Percentiles rank a stretch among this genome's conserved stretches.
Evolutionary conservation across 2,113 vertebrate genomes (phyloP).

Genomic region (Lagenorhynchus albirostris): DNA sequence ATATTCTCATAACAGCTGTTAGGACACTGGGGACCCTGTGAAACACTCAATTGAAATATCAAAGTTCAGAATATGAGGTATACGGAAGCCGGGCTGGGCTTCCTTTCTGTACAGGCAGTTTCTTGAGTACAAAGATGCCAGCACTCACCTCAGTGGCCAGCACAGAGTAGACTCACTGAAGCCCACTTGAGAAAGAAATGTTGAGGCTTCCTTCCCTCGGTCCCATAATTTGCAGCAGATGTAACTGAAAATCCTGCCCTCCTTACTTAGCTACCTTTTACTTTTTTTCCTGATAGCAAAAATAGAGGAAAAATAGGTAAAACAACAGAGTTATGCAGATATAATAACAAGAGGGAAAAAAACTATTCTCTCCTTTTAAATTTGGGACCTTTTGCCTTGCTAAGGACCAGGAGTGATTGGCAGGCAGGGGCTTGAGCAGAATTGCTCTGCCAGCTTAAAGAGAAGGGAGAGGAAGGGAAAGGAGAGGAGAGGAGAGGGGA

Average conservation of each 20-base stretch:
- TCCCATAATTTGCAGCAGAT: not conserved
- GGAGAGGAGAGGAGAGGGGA: fast-evolving
- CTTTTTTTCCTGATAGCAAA: not conserved
- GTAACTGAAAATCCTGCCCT: not conserved
- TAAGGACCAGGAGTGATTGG: not conserved
- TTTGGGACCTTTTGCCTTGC: not conserved
- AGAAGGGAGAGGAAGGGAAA: not conserved
- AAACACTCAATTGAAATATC: slow-evolving; percentile 6
- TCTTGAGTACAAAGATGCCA: not conserved
- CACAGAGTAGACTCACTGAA: not conserved
- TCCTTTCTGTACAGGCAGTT: not conserved
- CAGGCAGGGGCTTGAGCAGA: not conserved
- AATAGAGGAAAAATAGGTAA: not conserved
- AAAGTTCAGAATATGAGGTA: not conserved
- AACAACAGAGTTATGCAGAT: not conserved
- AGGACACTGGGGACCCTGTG: not conserved
- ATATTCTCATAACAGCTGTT: not conserved
- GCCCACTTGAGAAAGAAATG: not conserved
- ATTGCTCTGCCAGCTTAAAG: not conserved
- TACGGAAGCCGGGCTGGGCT: not conserved
- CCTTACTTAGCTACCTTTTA: not conserved
- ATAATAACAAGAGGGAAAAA: not conserved
- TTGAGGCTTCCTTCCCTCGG: not conserved
- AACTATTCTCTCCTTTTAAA: not conserved
- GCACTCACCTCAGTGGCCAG: not conserved